Percentiles rank a stretch among this genome's conserved stretches.
phyloP scores from a whole-genome alignment of 2,888 invertebrate genomes.

The Neocrepidodera transversa region DNA sequence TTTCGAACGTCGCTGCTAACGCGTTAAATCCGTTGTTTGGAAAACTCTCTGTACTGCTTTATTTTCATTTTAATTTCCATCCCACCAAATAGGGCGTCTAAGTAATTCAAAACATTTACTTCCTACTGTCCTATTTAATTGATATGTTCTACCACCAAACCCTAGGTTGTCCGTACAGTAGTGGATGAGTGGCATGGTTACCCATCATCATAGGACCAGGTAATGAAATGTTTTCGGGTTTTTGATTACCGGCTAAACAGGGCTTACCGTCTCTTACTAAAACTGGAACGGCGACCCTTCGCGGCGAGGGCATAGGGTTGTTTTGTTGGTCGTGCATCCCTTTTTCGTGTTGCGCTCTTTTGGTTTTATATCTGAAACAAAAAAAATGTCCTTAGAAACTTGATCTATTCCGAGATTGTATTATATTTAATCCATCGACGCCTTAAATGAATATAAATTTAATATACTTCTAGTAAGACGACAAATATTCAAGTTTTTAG shows the following conservation, averaged over 20 bases:
- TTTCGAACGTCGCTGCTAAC: too few species aligned
- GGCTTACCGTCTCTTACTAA: constrained; percentile 94
- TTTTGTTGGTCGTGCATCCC: constrained; percentile 70
- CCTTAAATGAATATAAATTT: background rate
- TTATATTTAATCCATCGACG: too few species aligned
- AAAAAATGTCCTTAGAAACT: background rate
- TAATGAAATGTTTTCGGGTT: constrained; percentile 52
- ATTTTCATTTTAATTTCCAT: background rate
- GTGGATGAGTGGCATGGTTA: constrained; percentile 54
- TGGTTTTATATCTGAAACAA: constrained; percentile 85
- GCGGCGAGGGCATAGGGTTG: constrained; percentile 73
- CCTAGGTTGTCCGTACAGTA: constrained; percentile 61
- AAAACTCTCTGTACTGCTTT: constrained; percentile 1
- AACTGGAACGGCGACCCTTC: constrained; percentile 93
- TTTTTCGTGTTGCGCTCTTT: constrained; percentile 95
- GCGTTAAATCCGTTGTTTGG: too few species aligned
- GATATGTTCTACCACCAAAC: constrained; percentile 57
- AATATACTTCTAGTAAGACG: too few species aligned
- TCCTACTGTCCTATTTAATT: background rate
- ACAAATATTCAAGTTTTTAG: too few species aligned
- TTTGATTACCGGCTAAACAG: constrained; percentile 70
- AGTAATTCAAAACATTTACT: too few species aligned
- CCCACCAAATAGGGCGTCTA: background rate
- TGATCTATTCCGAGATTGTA: too few species aligned
- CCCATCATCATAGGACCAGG: constrained; percentile 55